Evolutionary conservation across 92 coral and sea anemone species (phyloP).

Genomic region (Actinernus sp.): DNA sequence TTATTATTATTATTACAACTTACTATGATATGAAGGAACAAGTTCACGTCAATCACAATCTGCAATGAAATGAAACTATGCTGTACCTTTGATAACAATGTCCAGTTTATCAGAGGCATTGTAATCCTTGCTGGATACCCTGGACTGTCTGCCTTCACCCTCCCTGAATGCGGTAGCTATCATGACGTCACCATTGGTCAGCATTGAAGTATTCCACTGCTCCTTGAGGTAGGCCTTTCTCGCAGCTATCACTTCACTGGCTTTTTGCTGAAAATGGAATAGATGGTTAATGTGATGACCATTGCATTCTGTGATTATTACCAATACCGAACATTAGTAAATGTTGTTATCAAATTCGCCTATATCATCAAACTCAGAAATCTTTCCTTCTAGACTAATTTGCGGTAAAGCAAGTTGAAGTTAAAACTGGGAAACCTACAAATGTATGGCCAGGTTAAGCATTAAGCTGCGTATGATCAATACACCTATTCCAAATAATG

Average conservation of each 20-base stretch:
- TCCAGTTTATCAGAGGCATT: constrained; percentile 82
- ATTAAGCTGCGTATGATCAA: no score
- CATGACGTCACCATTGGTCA: constrained; percentile 8
- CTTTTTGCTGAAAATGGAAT: constrained; percentile 51
- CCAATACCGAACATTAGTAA: background rate
- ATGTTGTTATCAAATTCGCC: no score
- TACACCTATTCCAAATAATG: no score
- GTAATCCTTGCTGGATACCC: constrained; percentile 64
- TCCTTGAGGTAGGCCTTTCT: constrained; percentile 44
- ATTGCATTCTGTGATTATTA: background rate
- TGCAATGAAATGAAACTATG: no score
- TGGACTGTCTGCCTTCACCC: constrained; percentile 32
- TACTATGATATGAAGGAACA: no score
- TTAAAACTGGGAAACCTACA: no score
- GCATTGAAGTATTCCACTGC: constrained; percentile 2
- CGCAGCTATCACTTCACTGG: constrained; percentile 57
- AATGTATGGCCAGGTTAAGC: no score
- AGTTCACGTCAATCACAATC: no score
- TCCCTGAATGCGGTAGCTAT: constrained; percentile 16
- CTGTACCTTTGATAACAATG: constrained; percentile 95
- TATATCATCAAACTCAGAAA: no score
- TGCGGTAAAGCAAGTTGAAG: no score
- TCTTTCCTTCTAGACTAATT: no score
- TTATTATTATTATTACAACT: no score
- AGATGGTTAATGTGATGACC: background rate